A percentile compares a stretch with the other conserved stretches of the same genome.
These are phyloP conservation scores for Pachypeltis micranthus DNA, from an alignment of 1,140 invertebrate genomes.

Conservation along the genomic window DNA sequence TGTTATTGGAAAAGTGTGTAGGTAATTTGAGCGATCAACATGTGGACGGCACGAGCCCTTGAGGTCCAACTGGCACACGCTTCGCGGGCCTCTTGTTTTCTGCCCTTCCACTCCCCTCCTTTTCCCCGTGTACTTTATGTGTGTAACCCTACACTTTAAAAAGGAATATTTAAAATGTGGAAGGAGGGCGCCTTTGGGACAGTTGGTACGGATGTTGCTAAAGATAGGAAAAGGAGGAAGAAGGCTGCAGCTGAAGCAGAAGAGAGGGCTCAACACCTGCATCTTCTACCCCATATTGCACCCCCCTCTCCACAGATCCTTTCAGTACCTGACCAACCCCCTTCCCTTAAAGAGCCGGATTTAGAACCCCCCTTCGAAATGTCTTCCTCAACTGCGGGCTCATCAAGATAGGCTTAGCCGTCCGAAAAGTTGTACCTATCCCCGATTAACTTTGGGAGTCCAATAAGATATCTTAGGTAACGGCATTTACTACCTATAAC, in stretches of 20 bases:
- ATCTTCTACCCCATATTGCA: constrained; percentile 1
- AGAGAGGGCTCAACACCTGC: constrained; percentile 1
- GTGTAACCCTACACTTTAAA: constrained; percentile 8
- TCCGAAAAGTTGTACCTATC: not conserved
- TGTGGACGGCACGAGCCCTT: constrained; percentile 7
- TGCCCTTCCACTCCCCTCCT: no score
- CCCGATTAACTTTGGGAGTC: not conserved
- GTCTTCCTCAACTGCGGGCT: not conserved
- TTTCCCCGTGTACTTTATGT: not conserved
- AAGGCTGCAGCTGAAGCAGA: constrained; percentile 9
- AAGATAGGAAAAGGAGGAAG: constrained; percentile 9
- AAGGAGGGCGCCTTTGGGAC: constrained; percentile 1
- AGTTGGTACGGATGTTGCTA: constrained; percentile 8
- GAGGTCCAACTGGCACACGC: not conserved
- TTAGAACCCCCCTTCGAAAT: not conserved
- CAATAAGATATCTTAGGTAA: no score
- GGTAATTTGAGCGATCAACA: constrained; percentile 3
- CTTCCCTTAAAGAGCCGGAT: not conserved
- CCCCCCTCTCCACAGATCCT: not conserved
- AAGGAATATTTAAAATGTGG: constrained; percentile 8
- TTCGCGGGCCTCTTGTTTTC: no score
- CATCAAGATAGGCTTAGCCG: not conserved
- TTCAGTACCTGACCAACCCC: not conserved
- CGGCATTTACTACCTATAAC: no score
- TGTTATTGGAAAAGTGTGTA: not conserved